phyloP scores from a whole-genome alignment of 2,113 vertebrate genomes.

The Sinosuthora webbiana region DNA sequence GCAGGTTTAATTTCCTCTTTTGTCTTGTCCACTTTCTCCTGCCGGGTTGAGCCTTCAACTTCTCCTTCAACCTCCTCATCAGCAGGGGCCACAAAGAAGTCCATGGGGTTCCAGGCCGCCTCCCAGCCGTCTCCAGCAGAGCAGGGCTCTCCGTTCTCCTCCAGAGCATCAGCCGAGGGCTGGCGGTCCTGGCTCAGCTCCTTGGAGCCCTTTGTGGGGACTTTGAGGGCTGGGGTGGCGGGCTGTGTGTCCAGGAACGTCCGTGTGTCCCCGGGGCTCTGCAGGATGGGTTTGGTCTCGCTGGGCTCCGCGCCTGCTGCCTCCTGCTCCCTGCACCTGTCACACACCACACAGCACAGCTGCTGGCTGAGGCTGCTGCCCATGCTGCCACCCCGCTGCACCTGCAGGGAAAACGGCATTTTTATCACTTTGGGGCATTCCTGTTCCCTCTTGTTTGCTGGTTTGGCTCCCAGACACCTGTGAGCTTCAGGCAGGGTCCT shows the following conservation, averaged over 20 bases:
- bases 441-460: accelerated
- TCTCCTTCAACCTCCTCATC: background rate
- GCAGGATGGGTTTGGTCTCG: background rate
- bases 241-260: accelerated
- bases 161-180: background rate
- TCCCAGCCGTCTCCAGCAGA: background rate
- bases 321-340: background rate
- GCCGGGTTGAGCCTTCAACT: background rate
- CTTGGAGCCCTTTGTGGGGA: background rate
- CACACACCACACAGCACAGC: background rate
- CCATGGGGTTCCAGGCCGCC: background rate
- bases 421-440: accelerated
- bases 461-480: background rate
- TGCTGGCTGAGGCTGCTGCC: background rate
- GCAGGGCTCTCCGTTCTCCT: background rate
- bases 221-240: background rate
- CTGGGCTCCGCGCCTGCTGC: background rate
- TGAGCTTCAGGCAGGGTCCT: background rate
- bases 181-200: accelerated
- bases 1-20: accelerated
- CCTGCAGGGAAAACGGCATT: background rate
- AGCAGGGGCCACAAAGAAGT: background rate
- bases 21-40: accelerated
- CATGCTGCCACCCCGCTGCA: background rate
- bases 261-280: accelerated